These are phyloP conservation scores for Vimba vimba DNA, from an alignment of 2,113 vertebrate species.

Conservation along the genomic window DNA sequence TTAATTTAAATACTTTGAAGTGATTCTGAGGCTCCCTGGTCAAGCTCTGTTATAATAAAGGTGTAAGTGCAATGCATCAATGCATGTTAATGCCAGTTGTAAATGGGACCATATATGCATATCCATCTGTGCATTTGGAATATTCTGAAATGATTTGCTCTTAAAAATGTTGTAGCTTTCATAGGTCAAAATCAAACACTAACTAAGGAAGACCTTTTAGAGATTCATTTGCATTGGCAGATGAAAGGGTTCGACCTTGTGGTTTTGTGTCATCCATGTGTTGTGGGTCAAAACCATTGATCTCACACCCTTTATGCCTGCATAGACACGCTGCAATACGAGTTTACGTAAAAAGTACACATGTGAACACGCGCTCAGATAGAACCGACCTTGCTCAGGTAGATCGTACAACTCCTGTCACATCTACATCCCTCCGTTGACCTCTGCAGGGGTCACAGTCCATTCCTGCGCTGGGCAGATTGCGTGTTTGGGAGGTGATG, in stretches of 20 bases:
- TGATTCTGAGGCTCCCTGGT: background rate
- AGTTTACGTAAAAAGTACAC: conserved; percentile 37
- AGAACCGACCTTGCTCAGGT: conserved; percentile 17
- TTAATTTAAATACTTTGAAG: no score
- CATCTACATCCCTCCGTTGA: conserved; percentile 38
- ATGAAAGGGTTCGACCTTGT: conserved; percentile 16
- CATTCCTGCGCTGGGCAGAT: background rate
- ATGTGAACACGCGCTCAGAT: conserved; percentile 1
- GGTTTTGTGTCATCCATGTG: conserved; percentile 27
- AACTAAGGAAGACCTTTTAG: conserved; percentile 6
- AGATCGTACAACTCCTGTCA: conserved; percentile 24
- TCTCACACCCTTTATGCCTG: conserved; percentile 36
- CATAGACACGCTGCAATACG: conserved; percentile 19
- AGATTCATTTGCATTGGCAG: conserved; percentile 33
- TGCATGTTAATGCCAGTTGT: background rate
- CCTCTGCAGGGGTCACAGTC: conserved; percentile 34
- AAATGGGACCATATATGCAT: background rate
- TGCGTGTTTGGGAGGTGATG: conserved; percentile 28
- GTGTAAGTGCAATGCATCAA: background rate
- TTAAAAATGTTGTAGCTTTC: background rate
- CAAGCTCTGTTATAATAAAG: background rate
- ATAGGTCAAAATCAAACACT: background rate
- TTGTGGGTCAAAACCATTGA: conserved; percentile 32
- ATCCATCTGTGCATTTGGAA: conserved; percentile 19
- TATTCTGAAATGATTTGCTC: conserved; percentile 2